phyloP scores from a whole-genome alignment of 2,888 invertebrate genomes.

The Xanthorhoe spadicearia region DNA sequence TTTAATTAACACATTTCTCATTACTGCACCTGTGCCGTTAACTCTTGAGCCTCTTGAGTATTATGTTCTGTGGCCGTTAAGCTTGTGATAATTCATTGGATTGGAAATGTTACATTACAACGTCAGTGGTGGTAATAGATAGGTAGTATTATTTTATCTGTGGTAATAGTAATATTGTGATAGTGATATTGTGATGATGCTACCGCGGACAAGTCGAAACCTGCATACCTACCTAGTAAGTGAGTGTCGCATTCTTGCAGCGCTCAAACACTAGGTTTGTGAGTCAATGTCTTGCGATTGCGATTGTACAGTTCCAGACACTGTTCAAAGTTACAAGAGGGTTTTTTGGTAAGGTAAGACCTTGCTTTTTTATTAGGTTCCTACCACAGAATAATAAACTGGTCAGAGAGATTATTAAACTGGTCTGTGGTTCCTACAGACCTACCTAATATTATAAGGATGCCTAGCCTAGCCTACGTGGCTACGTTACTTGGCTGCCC shows the following conservation, averaged over 20 bases:
- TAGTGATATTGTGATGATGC: neutral
- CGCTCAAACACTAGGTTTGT: constrained; percentile 12
- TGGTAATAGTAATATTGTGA: no score
- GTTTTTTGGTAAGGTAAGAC: neutral
- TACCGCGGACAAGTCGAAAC: constrained; percentile 49
- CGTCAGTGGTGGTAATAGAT: no score
- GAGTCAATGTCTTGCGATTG: neutral
- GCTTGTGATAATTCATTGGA: neutral
- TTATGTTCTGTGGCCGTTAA: no score
- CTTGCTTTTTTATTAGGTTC: neutral
- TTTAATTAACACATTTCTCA: neutral
- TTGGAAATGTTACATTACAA: neutral
- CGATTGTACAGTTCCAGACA: constrained; percentile 14
- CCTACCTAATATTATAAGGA: no score
- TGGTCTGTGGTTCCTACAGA: no score
- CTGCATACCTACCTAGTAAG: constrained; percentile 41
- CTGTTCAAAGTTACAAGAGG: neutral
- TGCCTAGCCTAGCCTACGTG: no score
- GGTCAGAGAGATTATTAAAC: no score
- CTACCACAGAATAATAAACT: no score
- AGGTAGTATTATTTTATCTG: no score
- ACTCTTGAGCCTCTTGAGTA: no score
- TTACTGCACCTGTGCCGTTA: neutral
- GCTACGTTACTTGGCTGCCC: no score
- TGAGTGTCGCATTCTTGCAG: constrained; percentile 40